Conservation (phyloP, 2,113 vertebrate species). For the Megaleporinus macrocephalus region DNA sequence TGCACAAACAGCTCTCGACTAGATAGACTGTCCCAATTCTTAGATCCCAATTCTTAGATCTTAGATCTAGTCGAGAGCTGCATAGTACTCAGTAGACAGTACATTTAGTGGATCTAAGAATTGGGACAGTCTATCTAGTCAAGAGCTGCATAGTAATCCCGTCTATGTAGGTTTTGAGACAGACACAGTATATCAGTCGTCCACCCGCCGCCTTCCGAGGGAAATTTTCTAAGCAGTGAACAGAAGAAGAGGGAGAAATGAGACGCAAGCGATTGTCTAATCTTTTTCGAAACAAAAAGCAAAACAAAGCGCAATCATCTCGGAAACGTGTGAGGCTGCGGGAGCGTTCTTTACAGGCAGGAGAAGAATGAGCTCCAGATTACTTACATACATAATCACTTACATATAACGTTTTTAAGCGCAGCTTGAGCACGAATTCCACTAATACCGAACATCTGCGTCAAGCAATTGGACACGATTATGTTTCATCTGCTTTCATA, state of each 20-base stretch:
- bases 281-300: neutral
- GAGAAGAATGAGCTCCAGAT: neutral
- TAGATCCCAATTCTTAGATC: too few species aligned
- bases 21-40: too few species aligned
- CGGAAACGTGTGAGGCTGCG: neutral
- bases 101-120: too few species aligned
- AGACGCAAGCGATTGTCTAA: too few species aligned
- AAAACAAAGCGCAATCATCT: neutral
- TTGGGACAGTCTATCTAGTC: too few species aligned
- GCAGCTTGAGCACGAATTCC: neutral
- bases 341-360: neutral
- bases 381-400: neutral
- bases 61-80: too few species aligned
- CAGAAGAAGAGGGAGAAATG: neutral
- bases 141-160: too few species aligned
- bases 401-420: neutral
- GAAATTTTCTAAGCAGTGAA: neutral
- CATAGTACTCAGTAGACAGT: too few species aligned
- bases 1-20: too few species aligned
- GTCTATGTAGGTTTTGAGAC: too few species aligned
- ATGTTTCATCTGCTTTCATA: neutral
- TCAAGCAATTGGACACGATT: constrained; percentile 4
- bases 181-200: neutral
- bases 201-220: neutral
- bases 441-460: neutral